A percentile compares a stretch with the other conserved stretches of the same genome.
Conservation (phyloP, 2,888 invertebrate genomes). For the Ormyrus thymus region DNA sequence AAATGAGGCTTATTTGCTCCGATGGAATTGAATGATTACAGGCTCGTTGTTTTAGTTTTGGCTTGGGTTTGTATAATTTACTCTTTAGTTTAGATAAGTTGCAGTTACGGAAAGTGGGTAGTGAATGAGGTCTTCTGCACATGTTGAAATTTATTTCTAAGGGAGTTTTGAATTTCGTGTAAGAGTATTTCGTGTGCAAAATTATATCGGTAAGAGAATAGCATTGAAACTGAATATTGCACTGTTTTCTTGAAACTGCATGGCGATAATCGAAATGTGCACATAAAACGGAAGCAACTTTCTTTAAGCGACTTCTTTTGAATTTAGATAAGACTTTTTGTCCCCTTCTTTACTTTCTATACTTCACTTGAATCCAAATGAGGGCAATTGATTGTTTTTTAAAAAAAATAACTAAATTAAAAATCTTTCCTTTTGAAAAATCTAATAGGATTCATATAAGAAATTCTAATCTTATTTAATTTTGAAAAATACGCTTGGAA, state of each 20-base stretch:
- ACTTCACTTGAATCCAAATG: not conserved
- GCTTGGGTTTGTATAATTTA: no score
- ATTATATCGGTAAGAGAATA: not conserved
- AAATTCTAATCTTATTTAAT: not conserved
- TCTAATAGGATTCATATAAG: not conserved
- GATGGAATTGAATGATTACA: no score
- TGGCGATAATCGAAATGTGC: constrained; percentile 27
- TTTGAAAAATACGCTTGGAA: not conserved
- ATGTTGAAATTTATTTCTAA: no score
- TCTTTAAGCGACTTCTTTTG: constrained; percentile 1
- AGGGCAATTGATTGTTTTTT: not conserved
- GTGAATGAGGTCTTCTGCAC: no score
- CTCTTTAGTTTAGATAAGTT: no score
- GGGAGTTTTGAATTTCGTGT: no score
- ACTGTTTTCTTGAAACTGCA: constrained; percentile 36
- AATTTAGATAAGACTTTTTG: constrained; percentile 25
- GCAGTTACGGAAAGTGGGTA: no score
- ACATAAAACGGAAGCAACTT: constrained; percentile 34
- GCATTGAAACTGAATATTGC: constrained; percentile 2
- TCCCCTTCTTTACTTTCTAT: not conserved
- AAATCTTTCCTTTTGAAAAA: not conserved
- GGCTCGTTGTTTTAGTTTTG: no score
- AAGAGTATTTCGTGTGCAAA: no score
- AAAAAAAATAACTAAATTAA: not conserved
- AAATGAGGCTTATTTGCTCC: no score